Conservation (phyloP, 2,113 vertebrate species). For the Panurus biarmicus region DNA sequence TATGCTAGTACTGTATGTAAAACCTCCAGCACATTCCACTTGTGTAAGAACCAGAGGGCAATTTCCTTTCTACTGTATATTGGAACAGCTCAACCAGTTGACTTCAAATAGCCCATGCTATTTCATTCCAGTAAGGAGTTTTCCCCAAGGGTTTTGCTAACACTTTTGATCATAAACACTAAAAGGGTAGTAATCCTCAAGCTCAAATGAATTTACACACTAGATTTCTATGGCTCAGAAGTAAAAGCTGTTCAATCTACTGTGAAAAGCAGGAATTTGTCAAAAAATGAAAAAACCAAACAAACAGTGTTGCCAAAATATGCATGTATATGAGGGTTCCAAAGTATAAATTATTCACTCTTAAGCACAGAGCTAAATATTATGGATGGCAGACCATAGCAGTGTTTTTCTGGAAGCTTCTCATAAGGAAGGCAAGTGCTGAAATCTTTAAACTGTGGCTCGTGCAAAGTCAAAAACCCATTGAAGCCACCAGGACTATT, state of each 20-base stretch:
- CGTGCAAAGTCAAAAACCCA: not conserved
- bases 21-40: not conserved
- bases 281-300: not conserved
- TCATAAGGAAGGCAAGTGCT: not conserved
- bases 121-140: not conserved
- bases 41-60: not conserved
- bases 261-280: not conserved
- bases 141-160: not conserved
- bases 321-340: not conserved
- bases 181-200: not conserved
- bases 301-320: not conserved
- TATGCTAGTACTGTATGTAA: not conserved
- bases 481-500: not conserved
- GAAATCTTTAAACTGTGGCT: not conserved
- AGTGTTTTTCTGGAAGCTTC: not conserved
- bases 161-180: not conserved
- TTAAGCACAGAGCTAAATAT: not conserved
- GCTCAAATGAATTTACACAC: not conserved
- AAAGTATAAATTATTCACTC: not conserved
- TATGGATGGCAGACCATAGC: not conserved
- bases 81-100: not conserved
- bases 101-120: not conserved
- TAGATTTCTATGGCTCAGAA: not conserved
- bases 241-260: not conserved
- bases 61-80: not conserved